These are phyloP conservation scores for Lobophora halterata DNA, from an alignment of 2,888 invertebrate genomes.

Conservation along the genomic window DNA sequence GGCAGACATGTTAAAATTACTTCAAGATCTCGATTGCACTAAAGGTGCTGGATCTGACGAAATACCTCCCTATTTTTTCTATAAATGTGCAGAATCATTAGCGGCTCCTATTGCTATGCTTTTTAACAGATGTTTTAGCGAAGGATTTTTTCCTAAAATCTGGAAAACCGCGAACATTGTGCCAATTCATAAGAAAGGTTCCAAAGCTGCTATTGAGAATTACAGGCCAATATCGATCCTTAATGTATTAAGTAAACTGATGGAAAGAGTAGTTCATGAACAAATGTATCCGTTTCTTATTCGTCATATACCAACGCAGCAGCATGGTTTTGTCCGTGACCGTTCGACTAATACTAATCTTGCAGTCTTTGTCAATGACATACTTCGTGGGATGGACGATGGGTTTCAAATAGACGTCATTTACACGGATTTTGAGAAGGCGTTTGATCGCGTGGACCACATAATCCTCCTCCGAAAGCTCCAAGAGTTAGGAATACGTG, in stretches of 20 bases:
- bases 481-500: too few species aligned
- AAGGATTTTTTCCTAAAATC: conserved; percentile 15
- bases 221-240: conserved; percentile 15
- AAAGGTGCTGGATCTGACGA: conserved; percentile 20
- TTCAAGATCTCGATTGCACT: neutral
- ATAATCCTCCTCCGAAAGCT: too few species aligned
- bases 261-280: neutral
- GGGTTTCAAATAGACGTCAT: too few species aligned
- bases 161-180: conserved; percentile 25
- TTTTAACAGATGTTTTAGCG: conserved; percentile 16
- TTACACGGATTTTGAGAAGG: too few species aligned
- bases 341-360: neutral
- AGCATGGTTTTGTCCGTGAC: neutral
- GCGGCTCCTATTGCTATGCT: conserved; percentile 10
- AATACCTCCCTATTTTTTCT: conserved; percentile 19
- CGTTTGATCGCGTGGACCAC: too few species aligned
- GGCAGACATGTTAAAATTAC: neutral
- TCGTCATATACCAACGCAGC: neutral
- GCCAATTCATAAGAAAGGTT: conserved; percentile 26
- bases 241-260: conserved; percentile 1
- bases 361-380: neutral
- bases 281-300: neutral
- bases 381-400: neutral
- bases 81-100: conserved; percentile 14
- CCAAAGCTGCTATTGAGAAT: conserved; percentile 14